Base-by-base conservation (phyloP, 2,888 invertebrate species). In the Flabesymbios commensalis region DNA sequence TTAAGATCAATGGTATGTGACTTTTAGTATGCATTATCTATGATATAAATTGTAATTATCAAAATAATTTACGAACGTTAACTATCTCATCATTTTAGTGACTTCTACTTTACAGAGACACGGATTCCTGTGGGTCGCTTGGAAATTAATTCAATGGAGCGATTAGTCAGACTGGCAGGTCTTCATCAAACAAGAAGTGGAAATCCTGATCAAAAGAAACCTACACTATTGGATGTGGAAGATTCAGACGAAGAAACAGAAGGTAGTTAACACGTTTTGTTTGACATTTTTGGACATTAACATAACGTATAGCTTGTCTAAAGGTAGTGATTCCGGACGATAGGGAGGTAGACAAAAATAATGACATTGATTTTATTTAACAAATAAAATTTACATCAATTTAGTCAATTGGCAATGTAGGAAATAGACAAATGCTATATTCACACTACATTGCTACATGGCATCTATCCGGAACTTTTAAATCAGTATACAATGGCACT, bases 1-100 rank as follows among this genome's bases (percentile, higher is more conserved):
- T 77, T 3, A 79, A 78, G 64, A 73, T 79, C 53, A 79, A 78
- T 63, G 79, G 80, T 81, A 72, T 43, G n/a, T 57, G 26, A 29
- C 22, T 31, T 28, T 10, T 57, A 28, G 2, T 29, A 4, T 2
- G 47, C 19, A 45, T 31, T 26, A 28, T 43, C 17, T 56, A 24
- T 10, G 29, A 45, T 22, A 56, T n/a, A 56, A 5, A 5, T 41
- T 2, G 7, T 51, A 29, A 29, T 51, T 10, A 41, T 33, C 22
- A 32, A 31, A 17, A 3, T 31, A 19, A n/a, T n/a, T n/a, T n/a
- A n/a, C n/a, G n/a, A n/a, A 43, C 22, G 10, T 24, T 43, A 14
- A 17, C 3, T 43, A 4, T 24, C 22, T 4, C 2, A 3, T 26
- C 32, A 4, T 29, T 29, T 26, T 10, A 7, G 14, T 32, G 19